phyloP scores from a whole-genome alignment of 2,888 invertebrate genomes.

The Amphimallon solstitiale region DNA sequence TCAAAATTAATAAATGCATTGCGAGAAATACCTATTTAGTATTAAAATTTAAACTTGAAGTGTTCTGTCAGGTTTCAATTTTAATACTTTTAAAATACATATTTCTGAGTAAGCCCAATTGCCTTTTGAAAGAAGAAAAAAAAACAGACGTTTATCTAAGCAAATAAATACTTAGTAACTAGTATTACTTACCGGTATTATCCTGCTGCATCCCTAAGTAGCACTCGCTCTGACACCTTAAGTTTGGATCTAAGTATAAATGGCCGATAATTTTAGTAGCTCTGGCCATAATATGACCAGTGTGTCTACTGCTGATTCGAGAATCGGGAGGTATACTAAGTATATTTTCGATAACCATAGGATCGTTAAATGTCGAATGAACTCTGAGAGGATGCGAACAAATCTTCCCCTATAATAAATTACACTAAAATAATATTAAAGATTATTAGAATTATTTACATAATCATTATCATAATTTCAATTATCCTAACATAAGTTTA shows the following conservation, averaged over 20 bases:
- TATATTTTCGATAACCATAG: constrained; percentile 80
- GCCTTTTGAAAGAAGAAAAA: too few species aligned
- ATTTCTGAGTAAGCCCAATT: too few species aligned
- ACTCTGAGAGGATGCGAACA: constrained; percentile 81
- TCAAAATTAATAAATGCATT: too few species aligned
- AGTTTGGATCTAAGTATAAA: constrained; percentile 78
- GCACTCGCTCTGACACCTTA: constrained; percentile 77
- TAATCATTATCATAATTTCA: neutral
- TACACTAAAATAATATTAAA: neutral
- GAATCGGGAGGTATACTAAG: constrained; percentile 71
- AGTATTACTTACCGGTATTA: constrained; percentile 68
- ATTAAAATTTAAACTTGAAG: neutral
- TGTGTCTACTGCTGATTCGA: constrained; percentile 68
- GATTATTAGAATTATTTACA: neutral
- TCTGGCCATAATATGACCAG: constrained; percentile 65
- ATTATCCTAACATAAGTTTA: neutral
- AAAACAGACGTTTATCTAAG: too few species aligned
- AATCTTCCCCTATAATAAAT: constrained; percentile 74
- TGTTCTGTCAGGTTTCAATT: too few species aligned
- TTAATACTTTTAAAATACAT: too few species aligned
- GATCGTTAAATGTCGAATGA: constrained; percentile 81
- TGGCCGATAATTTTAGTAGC: constrained; percentile 68
- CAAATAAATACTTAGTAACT: neutral
- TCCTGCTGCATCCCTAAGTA: constrained; percentile 79
- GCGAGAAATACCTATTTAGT: too few species aligned